These are phyloP conservation scores for Morone saxatilis DNA, from an alignment of 2,113 vertebrate species.

Conservation along the genomic window DNA sequence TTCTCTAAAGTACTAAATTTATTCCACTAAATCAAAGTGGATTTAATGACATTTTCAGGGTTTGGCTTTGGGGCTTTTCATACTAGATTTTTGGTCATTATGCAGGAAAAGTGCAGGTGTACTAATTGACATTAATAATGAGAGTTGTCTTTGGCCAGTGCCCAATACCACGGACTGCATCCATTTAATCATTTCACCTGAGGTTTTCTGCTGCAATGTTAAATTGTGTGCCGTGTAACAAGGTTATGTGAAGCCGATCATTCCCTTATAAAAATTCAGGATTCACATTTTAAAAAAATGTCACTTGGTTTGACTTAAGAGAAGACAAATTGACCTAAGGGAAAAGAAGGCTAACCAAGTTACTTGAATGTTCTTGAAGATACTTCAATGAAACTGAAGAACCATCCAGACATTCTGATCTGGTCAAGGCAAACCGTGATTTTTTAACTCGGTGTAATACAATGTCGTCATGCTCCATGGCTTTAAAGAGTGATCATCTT, in stretches of 20 bases:
- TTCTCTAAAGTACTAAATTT: not conserved
- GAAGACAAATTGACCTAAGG: not conserved
- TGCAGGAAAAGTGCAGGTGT: not conserved
- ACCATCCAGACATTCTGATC: not conserved
- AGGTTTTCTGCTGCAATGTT: not conserved
- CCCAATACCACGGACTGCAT: not conserved
- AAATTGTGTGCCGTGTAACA: not conserved
- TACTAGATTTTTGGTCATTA: not conserved
- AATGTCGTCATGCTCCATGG: not conserved
- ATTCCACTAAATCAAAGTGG: not conserved
- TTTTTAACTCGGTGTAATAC: not conserved
- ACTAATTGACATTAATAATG: not conserved
- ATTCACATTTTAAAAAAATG: not conserved
- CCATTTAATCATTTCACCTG: too few species aligned
- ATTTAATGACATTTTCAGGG: not conserved
- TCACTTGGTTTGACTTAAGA: not conserved
- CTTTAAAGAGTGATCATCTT: not conserved
- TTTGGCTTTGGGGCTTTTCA: not conserved
- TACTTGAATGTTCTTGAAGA: not conserved
- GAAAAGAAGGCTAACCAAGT: not conserved
- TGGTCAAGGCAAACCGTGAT: not conserved
- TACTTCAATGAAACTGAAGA: not conserved
- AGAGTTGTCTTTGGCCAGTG: not conserved
- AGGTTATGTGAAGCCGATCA: not conserved
- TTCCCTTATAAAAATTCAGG: not conserved